These are phyloP conservation scores for Thermophis baileyi DNA, from an alignment of 2,113 vertebrate species.

Conservation along the genomic window DNA sequence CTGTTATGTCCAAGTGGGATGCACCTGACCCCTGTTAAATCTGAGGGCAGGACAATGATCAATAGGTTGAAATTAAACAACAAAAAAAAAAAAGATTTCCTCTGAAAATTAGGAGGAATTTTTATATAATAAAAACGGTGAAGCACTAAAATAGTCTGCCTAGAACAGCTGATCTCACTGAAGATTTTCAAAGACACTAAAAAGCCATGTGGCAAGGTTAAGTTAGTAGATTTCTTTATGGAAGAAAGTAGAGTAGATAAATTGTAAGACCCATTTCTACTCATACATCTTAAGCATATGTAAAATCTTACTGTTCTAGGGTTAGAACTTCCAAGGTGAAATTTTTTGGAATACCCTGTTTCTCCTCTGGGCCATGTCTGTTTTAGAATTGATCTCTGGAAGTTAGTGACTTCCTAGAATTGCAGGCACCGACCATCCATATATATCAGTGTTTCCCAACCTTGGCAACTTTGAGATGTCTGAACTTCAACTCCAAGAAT, in stretches of 20 bases:
- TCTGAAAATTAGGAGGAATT: background rate
- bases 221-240: background rate
- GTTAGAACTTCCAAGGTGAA: background rate
- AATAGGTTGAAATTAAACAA: background rate
- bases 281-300: background rate
- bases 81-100: background rate
- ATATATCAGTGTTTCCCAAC: no score
- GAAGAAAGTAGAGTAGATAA: background rate
- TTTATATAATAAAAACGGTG: background rate
- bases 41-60: background rate
- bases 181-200: background rate
- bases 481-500: no score
- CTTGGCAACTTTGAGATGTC: no score
- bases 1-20: background rate
- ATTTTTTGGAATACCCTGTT: background rate
- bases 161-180: background rate
- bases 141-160: background rate
- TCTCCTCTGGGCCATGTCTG: background rate
- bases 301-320: background rate
- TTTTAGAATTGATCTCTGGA: background rate
- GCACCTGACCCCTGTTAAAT: background rate
- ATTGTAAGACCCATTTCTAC: background rate
- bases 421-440: background rate
- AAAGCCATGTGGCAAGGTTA: background rate
- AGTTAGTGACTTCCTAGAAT: background rate